A percentile compares a stretch with the other conserved stretches of the same genome.
Conservation (phyloP, 2,888 invertebrate genomes). For the Carpatolechia fugitivella region DNA sequence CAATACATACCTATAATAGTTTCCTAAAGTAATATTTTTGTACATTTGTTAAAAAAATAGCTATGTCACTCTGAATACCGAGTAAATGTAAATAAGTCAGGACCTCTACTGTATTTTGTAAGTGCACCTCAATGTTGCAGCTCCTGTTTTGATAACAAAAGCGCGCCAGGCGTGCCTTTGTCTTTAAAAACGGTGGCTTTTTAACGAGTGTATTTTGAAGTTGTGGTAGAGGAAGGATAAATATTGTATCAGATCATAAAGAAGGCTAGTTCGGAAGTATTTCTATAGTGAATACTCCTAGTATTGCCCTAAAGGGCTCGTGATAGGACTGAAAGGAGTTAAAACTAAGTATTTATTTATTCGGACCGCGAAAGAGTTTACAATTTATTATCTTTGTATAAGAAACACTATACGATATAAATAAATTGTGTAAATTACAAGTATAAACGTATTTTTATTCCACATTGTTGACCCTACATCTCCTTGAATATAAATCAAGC, state of each 20-base stretch:
- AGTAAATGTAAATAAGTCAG: constrained; percentile 25
- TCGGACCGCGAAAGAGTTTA: constrained; percentile 72
- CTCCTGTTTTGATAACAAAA: neutral
- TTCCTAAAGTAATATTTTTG: constrained; percentile 71
- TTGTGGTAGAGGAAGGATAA: constrained; percentile 32
- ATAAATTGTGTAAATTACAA: constrained; percentile 79
- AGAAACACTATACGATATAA: constrained; percentile 75
- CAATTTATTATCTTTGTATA: constrained; percentile 79
- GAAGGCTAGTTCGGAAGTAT: constrained; percentile 60
- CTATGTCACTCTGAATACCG: constrained; percentile 51
- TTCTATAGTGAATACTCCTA: constrained; percentile 56
- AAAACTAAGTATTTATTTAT: constrained; percentile 76
- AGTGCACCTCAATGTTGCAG: neutral
- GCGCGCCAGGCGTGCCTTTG: neutral
- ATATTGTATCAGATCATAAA: constrained; percentile 44
- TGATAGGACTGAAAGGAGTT: constrained; percentile 63
- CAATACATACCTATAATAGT: constrained; percentile 73
- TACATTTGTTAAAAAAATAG: constrained; percentile 62
- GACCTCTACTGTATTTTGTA: constrained; percentile 33
- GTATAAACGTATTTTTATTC: constrained; percentile 61
- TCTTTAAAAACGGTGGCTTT: neutral
- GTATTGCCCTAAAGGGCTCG: constrained; percentile 59
- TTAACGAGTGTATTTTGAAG: constrained; percentile 22
- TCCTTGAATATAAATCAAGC: neutral
- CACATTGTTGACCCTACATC: constrained; percentile 11